Evolutionary conservation across 1,140 invertebrate species (phyloP).

Genomic region (Ips typographus): DNA sequence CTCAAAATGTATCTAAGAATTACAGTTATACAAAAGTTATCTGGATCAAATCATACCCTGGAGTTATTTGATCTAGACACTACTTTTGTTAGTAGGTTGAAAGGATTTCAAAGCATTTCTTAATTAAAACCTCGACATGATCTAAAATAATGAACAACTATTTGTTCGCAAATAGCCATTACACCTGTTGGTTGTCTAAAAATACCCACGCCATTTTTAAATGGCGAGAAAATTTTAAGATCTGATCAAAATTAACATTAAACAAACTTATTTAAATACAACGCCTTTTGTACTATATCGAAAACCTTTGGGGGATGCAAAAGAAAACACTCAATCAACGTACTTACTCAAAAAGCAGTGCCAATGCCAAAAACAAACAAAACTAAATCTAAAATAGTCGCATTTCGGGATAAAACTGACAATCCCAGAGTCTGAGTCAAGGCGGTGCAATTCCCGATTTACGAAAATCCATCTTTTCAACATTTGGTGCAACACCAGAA

Average conservation of each 20-base stretch:
- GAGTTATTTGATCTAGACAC: no score
- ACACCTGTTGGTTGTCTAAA: conserved; percentile 32
- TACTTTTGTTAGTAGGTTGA: no score
- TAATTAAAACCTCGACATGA: not conserved
- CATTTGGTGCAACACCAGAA: not conserved
- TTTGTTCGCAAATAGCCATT: conserved; percentile 22
- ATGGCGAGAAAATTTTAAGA: conserved; percentile 11
- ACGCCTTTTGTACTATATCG: no score
- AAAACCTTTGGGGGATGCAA: not conserved
- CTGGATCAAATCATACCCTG: no score
- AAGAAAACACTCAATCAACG: conserved; percentile 15
- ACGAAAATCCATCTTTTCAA: conserved; percentile 3
- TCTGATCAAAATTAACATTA: not conserved
- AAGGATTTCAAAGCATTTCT: not conserved
- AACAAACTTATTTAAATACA: no score
- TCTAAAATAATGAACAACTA: conserved; percentile 7
- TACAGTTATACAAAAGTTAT: no score
- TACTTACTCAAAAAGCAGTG: conserved; percentile 45
- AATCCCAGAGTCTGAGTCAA: conserved; percentile 40
- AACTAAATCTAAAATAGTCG: conserved; percentile 45
- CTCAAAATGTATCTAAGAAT: no score
- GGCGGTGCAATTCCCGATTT: conserved; percentile 38
- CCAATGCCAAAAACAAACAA: conserved; percentile 47
- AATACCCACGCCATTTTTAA: conserved; percentile 21
- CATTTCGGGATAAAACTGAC: conserved; percentile 42